Percentiles rank a stretch among this genome's conserved stretches.
Evolutionary conservation across 2,797 vertebrate species (phyloP).

Genomic region (Tragopan temminckii): DNA sequence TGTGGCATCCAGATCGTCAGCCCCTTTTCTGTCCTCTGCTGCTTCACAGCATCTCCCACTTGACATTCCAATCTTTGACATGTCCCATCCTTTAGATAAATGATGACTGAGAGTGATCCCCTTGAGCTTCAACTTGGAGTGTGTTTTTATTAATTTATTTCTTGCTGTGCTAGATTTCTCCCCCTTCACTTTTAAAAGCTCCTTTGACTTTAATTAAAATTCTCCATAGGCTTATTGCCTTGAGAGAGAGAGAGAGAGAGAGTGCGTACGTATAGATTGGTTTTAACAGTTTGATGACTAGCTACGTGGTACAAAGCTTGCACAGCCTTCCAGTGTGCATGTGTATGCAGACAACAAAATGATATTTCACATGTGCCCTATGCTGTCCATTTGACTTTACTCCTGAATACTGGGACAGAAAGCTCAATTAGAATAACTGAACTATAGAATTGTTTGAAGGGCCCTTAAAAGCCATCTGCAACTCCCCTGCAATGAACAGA

Average conservation of each 20-base stretch:
- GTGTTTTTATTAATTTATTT: slow-evolving; percentile 78
- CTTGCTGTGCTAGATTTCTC: slow-evolving; percentile 66
- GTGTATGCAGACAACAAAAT: background rate
- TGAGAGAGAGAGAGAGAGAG: background rate
- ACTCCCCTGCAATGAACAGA: too few species aligned
- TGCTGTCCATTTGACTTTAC: background rate
- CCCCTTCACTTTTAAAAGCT: slow-evolving; percentile 68
- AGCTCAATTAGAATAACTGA: background rate
- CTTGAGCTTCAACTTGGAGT: slow-evolving; percentile 70
- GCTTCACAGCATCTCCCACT: slow-evolving; percentile 66
- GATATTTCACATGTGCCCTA: fast-evolving
- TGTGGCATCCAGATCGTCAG: slow-evolving; percentile 30
- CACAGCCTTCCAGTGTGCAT: background rate
- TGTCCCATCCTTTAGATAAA: slow-evolving; percentile 75
- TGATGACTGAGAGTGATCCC: slow-evolving; percentile 71
- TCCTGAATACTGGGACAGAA: background rate
- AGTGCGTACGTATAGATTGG: slow-evolving; percentile 37
- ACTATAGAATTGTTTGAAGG: too few species aligned
- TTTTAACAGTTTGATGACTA: slow-evolving; percentile 71
- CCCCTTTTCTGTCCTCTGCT: slow-evolving; percentile 51
- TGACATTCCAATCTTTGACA: slow-evolving; percentile 67
- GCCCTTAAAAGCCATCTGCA: too few species aligned
- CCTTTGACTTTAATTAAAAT: slow-evolving; percentile 80
- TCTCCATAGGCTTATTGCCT: slow-evolving; percentile 68
- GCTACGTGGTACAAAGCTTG: background rate